These are phyloP conservation scores for Erythrocercus mccallii DNA, from an alignment of 2,113 vertebrate genomes.

Conservation along the genomic window DNA sequence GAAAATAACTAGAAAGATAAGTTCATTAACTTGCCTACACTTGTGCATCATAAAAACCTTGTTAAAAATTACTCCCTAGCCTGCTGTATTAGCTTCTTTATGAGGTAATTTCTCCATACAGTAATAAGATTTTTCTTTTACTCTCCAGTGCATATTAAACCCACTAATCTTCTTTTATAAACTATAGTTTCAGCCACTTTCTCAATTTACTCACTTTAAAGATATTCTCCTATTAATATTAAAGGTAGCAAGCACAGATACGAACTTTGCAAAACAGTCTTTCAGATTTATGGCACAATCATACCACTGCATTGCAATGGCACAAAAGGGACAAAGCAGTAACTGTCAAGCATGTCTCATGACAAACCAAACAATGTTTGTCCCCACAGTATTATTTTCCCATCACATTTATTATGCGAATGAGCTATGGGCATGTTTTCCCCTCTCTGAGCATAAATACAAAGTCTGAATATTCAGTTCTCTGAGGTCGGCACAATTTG, in stretches of 20 bases:
- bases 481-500: constrained; percentile 12
- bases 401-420: constrained; percentile 66
- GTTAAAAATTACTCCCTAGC: constrained; percentile 99
- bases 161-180: constrained; percentile 99
- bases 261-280: constrained; percentile 77
- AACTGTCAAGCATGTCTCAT: constrained; percentile 71
- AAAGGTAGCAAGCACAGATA: constrained; percentile 79
- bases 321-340: constrained; percentile 69
- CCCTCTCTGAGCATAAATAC: constrained; percentile 64
- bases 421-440: constrained; percentile 63
- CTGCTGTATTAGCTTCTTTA: constrained; percentile 99
- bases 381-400: constrained; percentile 67
- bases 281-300: constrained; percentile 75
- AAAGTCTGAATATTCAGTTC: constrained; percentile 63
- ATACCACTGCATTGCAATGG: constrained; percentile 57
- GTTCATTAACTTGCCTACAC: constrained; percentile 99
- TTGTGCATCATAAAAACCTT: constrained; percentile 97
- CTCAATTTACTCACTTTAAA: constrained; percentile 85
- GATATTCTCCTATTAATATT: constrained; percentile 85
- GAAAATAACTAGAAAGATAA: constrained; percentile 98
- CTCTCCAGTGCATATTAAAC: constrained; percentile 99
- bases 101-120: constrained; percentile 96
- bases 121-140: constrained; percentile 99
- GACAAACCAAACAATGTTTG: constrained; percentile 71
- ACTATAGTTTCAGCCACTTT: constrained; percentile 84